Evolutionary conservation across 2,113 vertebrate species (phyloP).

Genomic region (Struthidea cinerea): DNA sequence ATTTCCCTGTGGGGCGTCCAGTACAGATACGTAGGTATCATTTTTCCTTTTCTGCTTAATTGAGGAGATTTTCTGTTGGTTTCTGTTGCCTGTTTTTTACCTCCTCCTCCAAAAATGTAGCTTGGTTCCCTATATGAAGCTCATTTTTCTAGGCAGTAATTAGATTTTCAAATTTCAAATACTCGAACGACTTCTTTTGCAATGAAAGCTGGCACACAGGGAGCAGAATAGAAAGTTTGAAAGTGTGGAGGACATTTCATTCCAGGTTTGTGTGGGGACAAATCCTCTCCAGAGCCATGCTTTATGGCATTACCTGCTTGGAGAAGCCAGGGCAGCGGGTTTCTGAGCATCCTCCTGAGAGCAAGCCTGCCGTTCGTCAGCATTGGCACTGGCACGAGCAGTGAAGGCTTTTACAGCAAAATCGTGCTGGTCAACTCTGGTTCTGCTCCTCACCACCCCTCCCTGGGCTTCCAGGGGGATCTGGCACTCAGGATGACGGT

Average conservation of each 20-base stretch:
- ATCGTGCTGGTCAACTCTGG: background rate
- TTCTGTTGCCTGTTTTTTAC: background rate
- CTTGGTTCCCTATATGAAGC: background rate
- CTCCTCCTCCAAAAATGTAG: background rate
- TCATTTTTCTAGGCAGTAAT: background rate
- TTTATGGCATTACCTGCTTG: conserved; percentile 7
- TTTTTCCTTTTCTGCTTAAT: background rate
- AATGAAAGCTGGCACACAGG: background rate
- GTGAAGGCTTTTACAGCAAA: conserved; percentile 53
- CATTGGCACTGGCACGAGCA: conserved; percentile 12
- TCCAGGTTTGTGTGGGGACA: background rate
- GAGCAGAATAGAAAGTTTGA: background rate
- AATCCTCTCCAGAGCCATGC: background rate
- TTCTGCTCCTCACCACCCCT: conserved; percentile 32
- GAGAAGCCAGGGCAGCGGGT: background rate
- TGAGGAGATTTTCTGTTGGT: background rate
- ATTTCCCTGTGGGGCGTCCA: background rate
- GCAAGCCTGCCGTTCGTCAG: conserved; percentile 20
- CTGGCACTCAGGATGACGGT: conserved; percentile 72
- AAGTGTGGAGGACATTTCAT: conserved; percentile 3
- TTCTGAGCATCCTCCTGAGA: conserved; percentile 46
- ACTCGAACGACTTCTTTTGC: background rate
- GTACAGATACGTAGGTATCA: background rate
- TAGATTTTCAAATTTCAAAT: background rate
- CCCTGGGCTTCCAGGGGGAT: conserved; percentile 54